A percentile compares a stretch with the other conserved stretches of the same genome.
phyloP scores from a whole-genome alignment of 2,797 vertebrate genomes.

The Melanotaenia parkinsoni region DNA sequence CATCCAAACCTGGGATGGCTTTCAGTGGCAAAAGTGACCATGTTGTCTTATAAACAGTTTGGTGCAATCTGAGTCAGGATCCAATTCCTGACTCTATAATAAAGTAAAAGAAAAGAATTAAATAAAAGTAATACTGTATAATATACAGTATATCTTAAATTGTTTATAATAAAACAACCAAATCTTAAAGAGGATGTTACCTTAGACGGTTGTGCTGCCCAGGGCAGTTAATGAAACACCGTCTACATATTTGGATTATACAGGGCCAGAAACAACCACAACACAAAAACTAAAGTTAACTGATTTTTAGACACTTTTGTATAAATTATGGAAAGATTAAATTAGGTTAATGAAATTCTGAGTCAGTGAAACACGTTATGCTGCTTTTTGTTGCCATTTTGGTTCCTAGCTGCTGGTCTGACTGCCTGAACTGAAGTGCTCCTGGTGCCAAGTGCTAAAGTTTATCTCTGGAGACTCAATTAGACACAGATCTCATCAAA shows the following conservation, averaged over 20 bases:
- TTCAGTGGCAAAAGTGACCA: no score
- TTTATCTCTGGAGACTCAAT: slow-evolving; percentile 73
- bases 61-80: no score
- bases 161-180: no score
- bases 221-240: background rate
- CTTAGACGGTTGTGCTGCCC: background rate
- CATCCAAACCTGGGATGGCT: no score
- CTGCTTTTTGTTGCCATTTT: slow-evolving; percentile 17
- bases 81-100: background rate
- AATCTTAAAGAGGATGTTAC: background rate
- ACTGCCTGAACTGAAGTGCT: slow-evolving; percentile 32
- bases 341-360: background rate
- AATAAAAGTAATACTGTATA: background rate
- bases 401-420: slow-evolving; percentile 48
- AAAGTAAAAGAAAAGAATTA: background rate
- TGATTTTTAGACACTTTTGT: background rate
- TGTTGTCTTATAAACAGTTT: no score
- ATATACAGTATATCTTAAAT: background rate
- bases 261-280: background rate
- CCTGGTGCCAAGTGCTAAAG: slow-evolving; percentile 34
- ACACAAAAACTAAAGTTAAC: background rate
- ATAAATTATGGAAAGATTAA: slow-evolving; percentile 3
- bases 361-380: background rate
- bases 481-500: slow-evolving; percentile 67
- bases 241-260: background rate